Evolutionary conservation across 2,888 invertebrate species (phyloP).

Genomic region (Lymantria monacha): DNA sequence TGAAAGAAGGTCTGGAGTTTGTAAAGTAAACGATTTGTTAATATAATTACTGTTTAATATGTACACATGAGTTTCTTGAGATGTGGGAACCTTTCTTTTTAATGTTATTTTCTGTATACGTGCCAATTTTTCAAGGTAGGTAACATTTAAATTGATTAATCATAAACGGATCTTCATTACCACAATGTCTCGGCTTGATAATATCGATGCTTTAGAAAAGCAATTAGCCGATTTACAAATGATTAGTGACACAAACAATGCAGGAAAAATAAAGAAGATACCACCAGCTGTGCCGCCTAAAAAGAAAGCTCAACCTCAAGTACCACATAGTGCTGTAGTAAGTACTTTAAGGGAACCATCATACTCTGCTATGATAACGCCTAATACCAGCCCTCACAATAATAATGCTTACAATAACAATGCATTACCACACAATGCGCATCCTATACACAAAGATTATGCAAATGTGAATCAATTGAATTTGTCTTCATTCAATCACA

Average conservation of each 20-base stretch:
- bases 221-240: constrained; percentile 87
- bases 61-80: no score
- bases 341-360: constrained; percentile 87
- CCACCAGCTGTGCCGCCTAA: constrained; percentile 92
- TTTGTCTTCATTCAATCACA: constrained; percentile 38
- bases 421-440: constrained; percentile 34
- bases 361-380: constrained; percentile 83
- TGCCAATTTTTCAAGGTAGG: constrained; percentile 12
- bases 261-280: constrained; percentile 80
- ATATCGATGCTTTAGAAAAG: constrained; percentile 86
- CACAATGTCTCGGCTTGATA: constrained; percentile 69
- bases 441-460: constrained; percentile 53
- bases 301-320: constrained; percentile 86
- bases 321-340: constrained; percentile 89
- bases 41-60: no score
- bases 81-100: no score
- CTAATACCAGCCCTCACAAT: constrained; percentile 62
- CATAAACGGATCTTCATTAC: constrained; percentile 6
- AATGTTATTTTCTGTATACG: no score
- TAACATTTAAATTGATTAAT: no score
- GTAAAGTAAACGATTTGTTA: no score
- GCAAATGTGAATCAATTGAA: constrained; percentile 58
- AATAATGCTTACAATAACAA: constrained; percentile 58
- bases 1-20: no score
- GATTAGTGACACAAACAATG: constrained; percentile 64